Evolutionary conservation across 2,113 vertebrate species (phyloP).

Genomic region (Cephalophus harveyi): DNA sequence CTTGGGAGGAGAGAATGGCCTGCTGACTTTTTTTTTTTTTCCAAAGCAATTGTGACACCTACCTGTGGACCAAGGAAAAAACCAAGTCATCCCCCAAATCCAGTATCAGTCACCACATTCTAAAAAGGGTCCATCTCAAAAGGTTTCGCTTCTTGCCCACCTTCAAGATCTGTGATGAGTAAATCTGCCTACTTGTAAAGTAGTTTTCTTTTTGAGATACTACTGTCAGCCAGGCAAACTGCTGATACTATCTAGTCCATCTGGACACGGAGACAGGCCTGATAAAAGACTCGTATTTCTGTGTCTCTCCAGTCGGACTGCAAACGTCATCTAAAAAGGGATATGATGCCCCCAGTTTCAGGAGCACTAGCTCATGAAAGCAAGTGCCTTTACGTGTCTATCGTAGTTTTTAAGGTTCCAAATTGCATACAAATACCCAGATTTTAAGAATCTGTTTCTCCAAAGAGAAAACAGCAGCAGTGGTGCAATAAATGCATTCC

Average conservation of each 20-base stretch:
- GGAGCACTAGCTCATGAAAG: not conserved
- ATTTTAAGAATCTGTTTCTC: not conserved
- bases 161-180: not conserved
- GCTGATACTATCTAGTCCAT: not conserved
- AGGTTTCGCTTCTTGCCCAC: not conserved
- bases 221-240: not conserved
- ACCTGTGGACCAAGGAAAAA: constrained; percentile 96
- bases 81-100: constrained; percentile 83
- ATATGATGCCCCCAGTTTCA: not conserved
- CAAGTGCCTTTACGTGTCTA: not conserved
- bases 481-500: not conserved
- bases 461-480: not conserved
- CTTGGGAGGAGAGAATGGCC: constrained; percentile 85
- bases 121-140: not conserved
- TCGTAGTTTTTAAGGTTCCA: not conserved
- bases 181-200: not conserved
- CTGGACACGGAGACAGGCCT: not conserved
- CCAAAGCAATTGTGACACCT: constrained; percentile 99
- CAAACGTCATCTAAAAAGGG: not conserved
- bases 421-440: not conserved
- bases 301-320: not conserved
- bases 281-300: not conserved
- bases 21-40: constrained; percentile 81
- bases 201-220: not conserved
- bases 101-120: constrained; percentile 31